Conservation (phyloP, 2,113 vertebrate genomes). For the Pollachius pollachius region DNA sequence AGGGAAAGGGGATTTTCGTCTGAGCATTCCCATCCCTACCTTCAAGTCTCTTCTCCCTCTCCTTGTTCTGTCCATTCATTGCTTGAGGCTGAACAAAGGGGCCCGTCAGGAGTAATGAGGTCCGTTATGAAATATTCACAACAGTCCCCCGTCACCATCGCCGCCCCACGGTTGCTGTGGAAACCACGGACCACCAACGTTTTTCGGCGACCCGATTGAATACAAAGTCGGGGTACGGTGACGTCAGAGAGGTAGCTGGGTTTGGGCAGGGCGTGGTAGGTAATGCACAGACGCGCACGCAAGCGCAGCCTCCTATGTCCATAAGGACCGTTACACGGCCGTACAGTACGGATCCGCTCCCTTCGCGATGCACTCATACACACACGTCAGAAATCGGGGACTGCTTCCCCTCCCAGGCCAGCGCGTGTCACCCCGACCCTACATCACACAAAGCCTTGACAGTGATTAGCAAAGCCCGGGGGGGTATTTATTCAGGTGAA, state of each 20-base stretch:
- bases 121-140: constrained; percentile 63
- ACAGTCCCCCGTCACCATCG: constrained; percentile 20
- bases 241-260: neutral
- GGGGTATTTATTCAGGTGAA: too few relatives aligned
- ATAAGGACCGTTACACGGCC: neutral
- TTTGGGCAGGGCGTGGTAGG: neutral
- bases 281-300: neutral
- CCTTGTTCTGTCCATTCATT: constrained; percentile 13
- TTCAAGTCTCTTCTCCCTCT: constrained; percentile 12
- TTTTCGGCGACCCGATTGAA: constrained; percentile 14
- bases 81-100: constrained; percentile 25
- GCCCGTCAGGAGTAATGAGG: constrained; percentile 48
- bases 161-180: constrained; percentile 43
- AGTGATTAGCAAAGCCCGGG: too few relatives aligned
- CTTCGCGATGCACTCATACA: neutral
- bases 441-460: too few relatives aligned
- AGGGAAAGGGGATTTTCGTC: constrained; percentile 27
- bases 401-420: too few relatives aligned
- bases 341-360: too few relatives aligned
- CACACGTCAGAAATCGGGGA: neutral
- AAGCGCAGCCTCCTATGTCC: neutral
- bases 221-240: constrained; percentile 9
- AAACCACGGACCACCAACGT: constrained; percentile 42
- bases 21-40: neutral
- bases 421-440: too few relatives aligned